Base-by-base conservation (phyloP, 2,113 vertebrate species). In the Anthoscopus minutus region DNA sequence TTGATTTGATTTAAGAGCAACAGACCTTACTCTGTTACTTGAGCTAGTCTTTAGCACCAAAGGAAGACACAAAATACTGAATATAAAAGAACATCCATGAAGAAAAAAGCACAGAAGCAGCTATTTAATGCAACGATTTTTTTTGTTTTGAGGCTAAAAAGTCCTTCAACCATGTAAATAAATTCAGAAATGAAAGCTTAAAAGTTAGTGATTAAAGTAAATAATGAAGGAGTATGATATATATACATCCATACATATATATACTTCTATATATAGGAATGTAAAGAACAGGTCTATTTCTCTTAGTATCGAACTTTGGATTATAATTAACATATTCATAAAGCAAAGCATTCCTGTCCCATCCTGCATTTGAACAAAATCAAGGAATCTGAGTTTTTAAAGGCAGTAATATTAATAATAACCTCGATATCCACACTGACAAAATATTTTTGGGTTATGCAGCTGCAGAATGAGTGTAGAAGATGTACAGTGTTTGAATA, bases 1-100 rank as follows among this genome's bases (percentile, higher is more conserved):
- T 93, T 62, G 22, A 77, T 89, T 89, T 81, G n/a, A 91, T 92
- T 89, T 65, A 92, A 93, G 45, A n/a, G 37, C 86, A 91, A 64
- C 12, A 57, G 90, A 60, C n/a, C 8, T 27, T 14, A 8, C 22
- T 48, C 11, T 74, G 80, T 45, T 61, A 84, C 37, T 67, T 82
- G 61, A 92, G 80, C 44, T 81, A 72, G 60, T 20, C n/a, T 47
- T 51, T 56, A 61, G 37, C 37, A 81, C 81, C 24, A 70, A 58
- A 86, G 22, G 22, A 54, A 81, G 48, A 31, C 24, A 42, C 30
- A 54, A 86, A 82, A 88, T 24, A 76, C 0, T 31, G 25, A 76
- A 73, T n/a, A 33, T 19, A 31, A 62, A 47, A 66, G 53, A 56
- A 60, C 38, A 11, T 0, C 22, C 25, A 48, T 7, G 3, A 67